These are phyloP conservation scores for Tetrao urogallus DNA, from an alignment of 2,113 vertebrate genomes.

Conservation along the genomic window DNA sequence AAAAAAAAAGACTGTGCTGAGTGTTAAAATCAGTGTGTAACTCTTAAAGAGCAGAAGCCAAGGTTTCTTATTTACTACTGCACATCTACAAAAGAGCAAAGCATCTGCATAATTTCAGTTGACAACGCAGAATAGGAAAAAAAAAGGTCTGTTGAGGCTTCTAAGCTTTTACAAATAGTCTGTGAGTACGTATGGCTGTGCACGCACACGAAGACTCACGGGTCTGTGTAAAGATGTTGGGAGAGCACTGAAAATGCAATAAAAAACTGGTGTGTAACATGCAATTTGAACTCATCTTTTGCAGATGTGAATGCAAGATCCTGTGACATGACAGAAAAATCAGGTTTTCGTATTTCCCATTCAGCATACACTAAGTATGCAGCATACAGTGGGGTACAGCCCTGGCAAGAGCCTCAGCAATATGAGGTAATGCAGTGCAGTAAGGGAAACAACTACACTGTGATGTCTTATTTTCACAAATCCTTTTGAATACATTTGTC, in stretches of 20 bases:
- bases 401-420: not conserved
- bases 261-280: not conserved
- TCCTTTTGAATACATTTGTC: fast-evolving
- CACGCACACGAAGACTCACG: not conserved
- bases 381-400: not conserved
- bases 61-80: not conserved
- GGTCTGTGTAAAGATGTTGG: too few species aligned
- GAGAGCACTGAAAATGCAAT: not conserved
- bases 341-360: not conserved
- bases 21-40: not conserved
- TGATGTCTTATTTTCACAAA: not conserved
- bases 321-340: not conserved
- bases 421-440: fast-evolving
- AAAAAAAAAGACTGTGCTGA: not conserved
- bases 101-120: not conserved
- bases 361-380: not conserved
- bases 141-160: not conserved
- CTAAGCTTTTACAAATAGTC: not conserved
- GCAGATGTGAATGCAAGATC: not conserved
- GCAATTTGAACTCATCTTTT: not conserved
- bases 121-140: not conserved
- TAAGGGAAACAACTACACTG: not conserved
- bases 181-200: not conserved
- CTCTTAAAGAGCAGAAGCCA: not conserved
- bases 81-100: not conserved